Conservation (phyloP, 2,888 invertebrate species). For the Schizotus pectinicornis region DNA sequence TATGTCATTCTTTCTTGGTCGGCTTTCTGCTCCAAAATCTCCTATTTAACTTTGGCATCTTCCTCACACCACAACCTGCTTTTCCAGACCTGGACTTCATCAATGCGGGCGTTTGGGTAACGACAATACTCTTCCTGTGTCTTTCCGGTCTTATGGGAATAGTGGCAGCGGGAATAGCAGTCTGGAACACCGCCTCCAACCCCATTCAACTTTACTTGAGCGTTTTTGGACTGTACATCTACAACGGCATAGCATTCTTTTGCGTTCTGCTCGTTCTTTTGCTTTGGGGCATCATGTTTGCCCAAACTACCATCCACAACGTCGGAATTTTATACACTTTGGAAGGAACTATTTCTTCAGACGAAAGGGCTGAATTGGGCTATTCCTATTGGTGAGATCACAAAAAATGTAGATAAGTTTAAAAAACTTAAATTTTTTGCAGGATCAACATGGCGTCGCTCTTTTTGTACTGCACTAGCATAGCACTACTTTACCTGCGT, state of each 20-base stretch:
- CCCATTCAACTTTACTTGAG: slow-evolving; percentile 66
- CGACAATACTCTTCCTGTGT: slow-evolving; percentile 62
- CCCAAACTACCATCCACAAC: slow-evolving; percentile 49
- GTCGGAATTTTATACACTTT: slow-evolving; percentile 57
- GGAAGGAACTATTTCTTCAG: slow-evolving; percentile 42
- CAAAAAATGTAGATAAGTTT: slow-evolving; percentile 5
- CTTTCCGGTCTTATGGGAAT: slow-evolving; percentile 61
- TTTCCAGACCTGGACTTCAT: slow-evolving; percentile 46
- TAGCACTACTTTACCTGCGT: slow-evolving; percentile 51
- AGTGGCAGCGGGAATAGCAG: slow-evolving; percentile 60
- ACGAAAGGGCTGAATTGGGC: slow-evolving; percentile 53
- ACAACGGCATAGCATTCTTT: slow-evolving; percentile 62
- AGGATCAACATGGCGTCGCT: slow-evolving; percentile 50
- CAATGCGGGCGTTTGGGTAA: slow-evolving; percentile 61
- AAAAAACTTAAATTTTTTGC: slow-evolving; percentile 29
- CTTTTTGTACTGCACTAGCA: slow-evolving; percentile 47
- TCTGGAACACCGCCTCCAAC: slow-evolving; percentile 66
- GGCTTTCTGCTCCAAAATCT: too few species aligned
- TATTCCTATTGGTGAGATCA: slow-evolving; percentile 59
- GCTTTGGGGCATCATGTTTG: slow-evolving; percentile 57
- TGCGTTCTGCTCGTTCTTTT: slow-evolving; percentile 48
- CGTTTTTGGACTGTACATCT: slow-evolving; percentile 66
- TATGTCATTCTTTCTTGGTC: too few species aligned
- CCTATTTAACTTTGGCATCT: too few species aligned
- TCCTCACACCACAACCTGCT: too few species aligned